These are phyloP conservation scores for Papilio gigon DNA, from an alignment of 2,888 invertebrate genomes.

Conservation along the genomic window DNA sequence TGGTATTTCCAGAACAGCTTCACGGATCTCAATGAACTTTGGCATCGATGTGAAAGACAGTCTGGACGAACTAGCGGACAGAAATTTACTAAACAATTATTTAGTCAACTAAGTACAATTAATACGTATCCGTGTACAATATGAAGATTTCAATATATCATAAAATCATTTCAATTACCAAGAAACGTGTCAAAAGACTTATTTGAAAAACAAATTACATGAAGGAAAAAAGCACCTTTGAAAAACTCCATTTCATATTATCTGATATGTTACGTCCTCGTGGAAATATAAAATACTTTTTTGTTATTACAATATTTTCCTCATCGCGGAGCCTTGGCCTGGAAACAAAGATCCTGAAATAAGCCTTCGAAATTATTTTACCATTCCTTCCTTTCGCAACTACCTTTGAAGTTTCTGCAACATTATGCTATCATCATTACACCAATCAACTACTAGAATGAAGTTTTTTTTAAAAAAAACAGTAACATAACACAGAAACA, in stretches of 20 bases:
- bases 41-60: too few relatives aligned
- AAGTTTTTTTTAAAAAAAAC: too few relatives aligned
- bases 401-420: slow-evolving; percentile 15
- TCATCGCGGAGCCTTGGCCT: slow-evolving; percentile 29
- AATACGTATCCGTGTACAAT: too few relatives aligned
- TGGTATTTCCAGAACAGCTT: too few relatives aligned
- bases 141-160: background rate
- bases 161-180: slow-evolving; percentile 22
- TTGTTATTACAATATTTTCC: slow-evolving; percentile 31
- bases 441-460: too few relatives aligned
- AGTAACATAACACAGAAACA: too few relatives aligned
- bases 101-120: too few relatives aligned
- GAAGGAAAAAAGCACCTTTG: slow-evolving; percentile 1
- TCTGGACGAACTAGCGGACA: too few relatives aligned
- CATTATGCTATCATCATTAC: background rate
- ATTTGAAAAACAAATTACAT: slow-evolving; percentile 29
- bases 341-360: slow-evolving; percentile 27
- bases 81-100: too few relatives aligned
- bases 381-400: slow-evolving; percentile 15
- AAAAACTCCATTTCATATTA: slow-evolving; percentile 29
- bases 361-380: slow-evolving; percentile 17
- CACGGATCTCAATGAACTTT: too few relatives aligned
- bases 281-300: slow-evolving; percentile 29
- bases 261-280: slow-evolving; percentile 24
- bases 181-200: slow-evolving; percentile 26